Percentiles rank a stretch among this genome's conserved stretches.
Evolutionary conservation across 2,888 invertebrate species (phyloP).

Genomic region (Sarcophaga caerulescens): DNA sequence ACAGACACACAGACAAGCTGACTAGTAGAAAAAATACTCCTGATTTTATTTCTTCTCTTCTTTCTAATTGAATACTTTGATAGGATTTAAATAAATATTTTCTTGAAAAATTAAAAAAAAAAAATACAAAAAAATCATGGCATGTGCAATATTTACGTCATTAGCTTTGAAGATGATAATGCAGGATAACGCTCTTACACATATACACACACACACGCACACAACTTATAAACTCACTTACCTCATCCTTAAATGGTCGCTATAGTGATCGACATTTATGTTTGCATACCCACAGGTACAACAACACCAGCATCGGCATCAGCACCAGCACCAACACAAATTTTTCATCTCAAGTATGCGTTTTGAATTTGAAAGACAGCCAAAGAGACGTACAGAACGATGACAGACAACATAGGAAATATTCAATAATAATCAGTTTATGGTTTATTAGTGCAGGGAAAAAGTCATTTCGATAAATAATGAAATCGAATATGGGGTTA

Average conservation of each 20-base stretch:
- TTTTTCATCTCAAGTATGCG: neutral
- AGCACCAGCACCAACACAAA: neutral
- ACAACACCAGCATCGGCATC: neutral
- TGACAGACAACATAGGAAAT: neutral
- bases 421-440: slow-evolving; percentile 18
- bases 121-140: slow-evolving; percentile 35
- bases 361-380: neutral
- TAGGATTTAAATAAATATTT: slow-evolving; percentile 48
- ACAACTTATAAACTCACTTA: neutral
- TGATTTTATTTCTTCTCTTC: slow-evolving; percentile 3
- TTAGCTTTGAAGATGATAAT: slow-evolving; percentile 60
- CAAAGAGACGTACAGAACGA: neutral
- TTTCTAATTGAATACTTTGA: slow-evolving; percentile 58
- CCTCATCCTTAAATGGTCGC: slow-evolving; percentile 3
- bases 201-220: neutral
- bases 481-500: neutral
- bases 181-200: slow-evolving; percentile 50
- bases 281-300: slow-evolving; percentile 11
- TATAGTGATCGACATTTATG: slow-evolving; percentile 45
- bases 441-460: slow-evolving; percentile 16
- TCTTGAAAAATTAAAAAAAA: slow-evolving; percentile 6
- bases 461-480: neutral
- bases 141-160: slow-evolving; percentile 66
- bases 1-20: neutral
- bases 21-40: neutral